phyloP scores from a whole-genome alignment of 2,113 vertebrate genomes.

The Dromiciops gliroides region DNA sequence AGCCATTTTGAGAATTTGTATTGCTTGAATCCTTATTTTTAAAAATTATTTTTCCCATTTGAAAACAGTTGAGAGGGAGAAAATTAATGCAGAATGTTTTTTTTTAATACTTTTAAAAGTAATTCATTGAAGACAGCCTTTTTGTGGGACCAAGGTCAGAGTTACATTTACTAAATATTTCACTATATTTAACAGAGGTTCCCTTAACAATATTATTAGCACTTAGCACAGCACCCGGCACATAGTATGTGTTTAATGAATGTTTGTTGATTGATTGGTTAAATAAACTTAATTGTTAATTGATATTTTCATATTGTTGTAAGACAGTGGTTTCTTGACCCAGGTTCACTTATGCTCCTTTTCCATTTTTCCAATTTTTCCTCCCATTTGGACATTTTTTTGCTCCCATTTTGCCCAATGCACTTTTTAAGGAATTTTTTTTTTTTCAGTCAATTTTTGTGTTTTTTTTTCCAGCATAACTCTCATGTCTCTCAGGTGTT shows the following conservation, averaged over 20 bases:
- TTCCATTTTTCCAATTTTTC: too few species aligned
- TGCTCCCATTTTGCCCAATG: too few species aligned
- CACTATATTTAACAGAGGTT: neutral
- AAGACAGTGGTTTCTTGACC: neutral
- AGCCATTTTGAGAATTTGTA: neutral
- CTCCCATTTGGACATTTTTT: too few species aligned
- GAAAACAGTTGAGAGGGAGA: neutral
- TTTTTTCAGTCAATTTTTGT: too few species aligned
- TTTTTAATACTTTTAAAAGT: neutral
- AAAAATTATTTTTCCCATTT: neutral
- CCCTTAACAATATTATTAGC: neutral
- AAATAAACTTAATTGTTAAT: neutral
- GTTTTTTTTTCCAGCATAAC: too few species aligned
- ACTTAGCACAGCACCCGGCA: neutral
- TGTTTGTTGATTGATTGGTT: neutral
- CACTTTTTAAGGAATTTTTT: too few species aligned
- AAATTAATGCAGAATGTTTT: neutral
- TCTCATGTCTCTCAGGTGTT: too few species aligned
- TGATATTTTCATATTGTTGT: neutral
- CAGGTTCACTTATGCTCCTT: neutral
- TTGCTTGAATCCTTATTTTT: neutral
- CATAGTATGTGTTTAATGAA: neutral
- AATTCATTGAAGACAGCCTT: neutral
- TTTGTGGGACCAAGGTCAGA: neutral
- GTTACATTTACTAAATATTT: neutral